A percentile compares a stretch with the other conserved stretches of the same genome.
Evolutionary conservation across 30 jellyfish, hydroid and myxozoan species (phyloP).

Genomic region (Sanderia malayensis): DNA sequence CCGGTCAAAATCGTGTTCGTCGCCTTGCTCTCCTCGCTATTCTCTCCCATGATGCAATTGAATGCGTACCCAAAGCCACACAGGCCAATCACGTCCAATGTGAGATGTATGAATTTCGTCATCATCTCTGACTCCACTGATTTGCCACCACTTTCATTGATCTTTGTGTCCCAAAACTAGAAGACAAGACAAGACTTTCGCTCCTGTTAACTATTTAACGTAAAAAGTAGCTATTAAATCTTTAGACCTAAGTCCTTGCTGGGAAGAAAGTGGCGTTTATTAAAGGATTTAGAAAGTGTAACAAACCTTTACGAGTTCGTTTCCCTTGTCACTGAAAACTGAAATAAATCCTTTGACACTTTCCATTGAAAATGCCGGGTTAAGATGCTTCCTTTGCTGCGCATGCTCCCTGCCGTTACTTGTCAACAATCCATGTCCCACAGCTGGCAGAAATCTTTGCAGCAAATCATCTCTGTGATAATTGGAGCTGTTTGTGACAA

Average conservation of each 20-base stretch:
- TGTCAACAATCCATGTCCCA: constrained; percentile 48
- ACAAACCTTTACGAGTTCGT: constrained; percentile 35
- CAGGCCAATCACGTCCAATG: constrained; percentile 38
- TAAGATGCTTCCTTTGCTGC: constrained; percentile 25
- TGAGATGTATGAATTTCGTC: constrained; percentile 28
- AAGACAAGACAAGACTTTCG: not conserved
- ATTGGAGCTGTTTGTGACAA: constrained; percentile 40
- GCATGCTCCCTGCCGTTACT: constrained; percentile 51
- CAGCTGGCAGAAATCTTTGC: constrained; percentile 27
- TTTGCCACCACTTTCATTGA: constrained; percentile 12
- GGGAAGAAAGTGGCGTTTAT: too few species aligned
- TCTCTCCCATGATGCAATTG: constrained; percentile 6
- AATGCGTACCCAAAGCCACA: constrained; percentile 58
- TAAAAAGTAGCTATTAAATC: too few species aligned
- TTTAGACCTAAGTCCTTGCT: too few species aligned
- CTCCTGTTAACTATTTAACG: too few species aligned
- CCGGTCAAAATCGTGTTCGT: constrained; percentile 27
- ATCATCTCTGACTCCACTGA: constrained; percentile 36
- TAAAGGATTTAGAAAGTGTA: too few species aligned
- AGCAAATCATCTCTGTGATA: constrained; percentile 10
- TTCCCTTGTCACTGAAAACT: constrained; percentile 29
- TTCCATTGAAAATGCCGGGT: constrained; percentile 33
- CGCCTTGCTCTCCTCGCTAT: constrained; percentile 29
- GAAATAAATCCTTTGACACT: constrained; percentile 43
- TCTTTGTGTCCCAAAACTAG: constrained; percentile 26